Evolutionary conservation across 2,113 vertebrate species (phyloP).

Genomic region (Coptodon bakossiorum): DNA sequence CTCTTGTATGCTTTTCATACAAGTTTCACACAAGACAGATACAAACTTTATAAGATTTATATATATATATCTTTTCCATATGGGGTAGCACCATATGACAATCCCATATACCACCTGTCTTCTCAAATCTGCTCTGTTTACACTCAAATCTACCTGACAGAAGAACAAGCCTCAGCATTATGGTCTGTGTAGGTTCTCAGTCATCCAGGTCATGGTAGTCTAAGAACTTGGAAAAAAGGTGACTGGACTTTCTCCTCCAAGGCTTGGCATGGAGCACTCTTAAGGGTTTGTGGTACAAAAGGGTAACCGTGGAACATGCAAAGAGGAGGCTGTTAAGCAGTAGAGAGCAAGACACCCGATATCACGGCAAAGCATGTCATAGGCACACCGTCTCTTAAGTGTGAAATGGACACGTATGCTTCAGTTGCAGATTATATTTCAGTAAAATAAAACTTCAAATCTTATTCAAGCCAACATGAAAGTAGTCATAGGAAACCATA

Average conservation of each 20-base stretch:
- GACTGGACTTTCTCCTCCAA: neutral
- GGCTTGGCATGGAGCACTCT: neutral
- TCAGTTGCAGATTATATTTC: neutral
- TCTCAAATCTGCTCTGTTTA: neutral
- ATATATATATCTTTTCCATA: too few relatives aligned
- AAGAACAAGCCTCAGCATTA: neutral
- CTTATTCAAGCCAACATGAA: neutral
- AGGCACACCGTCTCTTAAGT: neutral
- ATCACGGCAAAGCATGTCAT: neutral
- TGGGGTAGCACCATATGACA: neutral
- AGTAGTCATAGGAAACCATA: fast-evolving
- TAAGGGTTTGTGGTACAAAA: neutral
- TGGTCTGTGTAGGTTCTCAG: neutral
- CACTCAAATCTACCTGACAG: neutral
- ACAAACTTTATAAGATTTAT: too few relatives aligned
- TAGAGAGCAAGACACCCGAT: neutral
- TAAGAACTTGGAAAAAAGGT: neutral
- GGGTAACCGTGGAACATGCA: neutral
- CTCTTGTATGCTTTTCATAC: too few relatives aligned
- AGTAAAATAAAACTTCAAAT: neutral
- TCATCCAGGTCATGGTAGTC: neutral
- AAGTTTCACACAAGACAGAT: too few relatives aligned
- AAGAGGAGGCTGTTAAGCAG: neutral
- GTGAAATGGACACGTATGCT: neutral
- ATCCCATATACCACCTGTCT: neutral